Conservation (phyloP, 2,888 invertebrate species). For the Euproctis similis region DNA sequence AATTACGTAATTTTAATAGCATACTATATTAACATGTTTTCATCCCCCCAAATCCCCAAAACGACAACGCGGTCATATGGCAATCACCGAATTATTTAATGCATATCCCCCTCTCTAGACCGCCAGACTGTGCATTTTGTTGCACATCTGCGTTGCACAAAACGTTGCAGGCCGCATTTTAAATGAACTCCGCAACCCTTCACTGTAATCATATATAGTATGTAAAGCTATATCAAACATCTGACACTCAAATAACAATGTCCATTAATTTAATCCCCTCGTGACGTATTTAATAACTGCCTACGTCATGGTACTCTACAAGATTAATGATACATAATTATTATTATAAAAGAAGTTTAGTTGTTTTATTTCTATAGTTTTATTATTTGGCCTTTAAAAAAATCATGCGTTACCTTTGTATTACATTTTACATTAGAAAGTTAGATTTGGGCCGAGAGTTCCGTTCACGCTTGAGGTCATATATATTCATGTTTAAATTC, state of each 20-base stretch:
- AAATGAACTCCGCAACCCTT: constrained; percentile 47
- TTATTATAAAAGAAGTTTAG: too few relatives aligned
- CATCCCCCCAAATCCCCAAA: constrained; percentile 28
- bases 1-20: constrained; percentile 36
- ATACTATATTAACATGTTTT: constrained; percentile 27
- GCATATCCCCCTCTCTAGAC: constrained; percentile 19
- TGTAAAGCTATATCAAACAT: constrained; percentile 25
- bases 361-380: too few relatives aligned
- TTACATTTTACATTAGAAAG: too few relatives aligned
- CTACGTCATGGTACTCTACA: too few relatives aligned
- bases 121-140: constrained; percentile 31
- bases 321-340: too few relatives aligned
- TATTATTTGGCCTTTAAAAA: too few relatives aligned
- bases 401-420: too few relatives aligned
- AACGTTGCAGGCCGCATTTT: constrained; percentile 38
- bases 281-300: too few relatives aligned
- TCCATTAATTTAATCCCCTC: too few relatives aligned
- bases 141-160: constrained; percentile 44
- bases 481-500: too few relatives aligned
- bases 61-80: constrained; percentile 21
- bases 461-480: too few relatives aligned
- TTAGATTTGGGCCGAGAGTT: too few relatives aligned
- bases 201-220: constrained; percentile 31
- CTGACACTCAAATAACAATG: constrained; percentile 2
- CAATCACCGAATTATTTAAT: constrained; percentile 32